These are phyloP conservation scores for Intellagama lesueurii DNA, from an alignment of 2,797 vertebrate species.

Conservation along the genomic window DNA sequence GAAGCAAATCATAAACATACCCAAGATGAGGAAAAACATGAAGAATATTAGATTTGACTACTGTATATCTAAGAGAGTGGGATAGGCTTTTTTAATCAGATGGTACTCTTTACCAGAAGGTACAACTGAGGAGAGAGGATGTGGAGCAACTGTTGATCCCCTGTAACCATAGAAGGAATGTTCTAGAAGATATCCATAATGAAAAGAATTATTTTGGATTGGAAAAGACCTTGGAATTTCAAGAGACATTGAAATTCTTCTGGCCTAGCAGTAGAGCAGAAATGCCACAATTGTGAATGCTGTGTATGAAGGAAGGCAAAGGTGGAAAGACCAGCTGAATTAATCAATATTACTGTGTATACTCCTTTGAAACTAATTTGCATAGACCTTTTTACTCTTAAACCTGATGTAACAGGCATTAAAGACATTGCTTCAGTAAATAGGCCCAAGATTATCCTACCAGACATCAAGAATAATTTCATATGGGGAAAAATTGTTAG, in stretches of 20 bases:
- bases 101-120: not conserved
- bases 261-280: not conserved
- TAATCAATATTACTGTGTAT: not conserved
- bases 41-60: not conserved
- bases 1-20: not conserved
- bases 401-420: no score
- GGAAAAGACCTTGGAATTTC: not conserved
- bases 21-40: not conserved
- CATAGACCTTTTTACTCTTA: no score
- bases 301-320: not conserved
- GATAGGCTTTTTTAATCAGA: not conserved
- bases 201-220: not conserved
- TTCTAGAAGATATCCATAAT: not conserved
- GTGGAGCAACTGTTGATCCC: no score
- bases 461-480: no score
- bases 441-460: no score
- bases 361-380: not conserved
- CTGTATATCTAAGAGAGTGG: not conserved
- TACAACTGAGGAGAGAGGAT: not conserved
- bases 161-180: not conserved
- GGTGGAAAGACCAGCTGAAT: not conserved
- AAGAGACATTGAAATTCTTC: not conserved
- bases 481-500: no score
- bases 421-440: no score
- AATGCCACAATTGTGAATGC: not conserved